phyloP scores from a whole-genome alignment of 2,888 invertebrate species.

The Acleris laterana region DNA sequence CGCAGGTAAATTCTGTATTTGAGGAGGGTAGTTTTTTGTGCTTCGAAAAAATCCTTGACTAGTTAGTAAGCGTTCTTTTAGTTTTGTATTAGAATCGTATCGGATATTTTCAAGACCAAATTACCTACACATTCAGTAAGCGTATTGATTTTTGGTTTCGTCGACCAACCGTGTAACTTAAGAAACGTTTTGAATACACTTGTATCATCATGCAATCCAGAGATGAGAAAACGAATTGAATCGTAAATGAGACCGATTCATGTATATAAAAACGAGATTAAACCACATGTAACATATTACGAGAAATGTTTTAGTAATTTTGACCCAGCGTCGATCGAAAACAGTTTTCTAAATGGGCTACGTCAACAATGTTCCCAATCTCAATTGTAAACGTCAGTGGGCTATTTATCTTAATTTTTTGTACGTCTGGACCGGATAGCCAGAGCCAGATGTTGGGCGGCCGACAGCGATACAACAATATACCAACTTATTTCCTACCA shows the following conservation, averaged over 20 bases:
- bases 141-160: background rate
- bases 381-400: slow-evolving; percentile 28
- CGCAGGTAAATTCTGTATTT: slow-evolving; percentile 53
- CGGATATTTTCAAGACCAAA: slow-evolving; percentile 4
- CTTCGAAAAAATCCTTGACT: slow-evolving; percentile 12
- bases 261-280: no score
- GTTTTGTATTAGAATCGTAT: slow-evolving; percentile 22
- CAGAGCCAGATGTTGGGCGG: slow-evolving; percentile 50
- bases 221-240: no score
- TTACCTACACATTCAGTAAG: background rate
- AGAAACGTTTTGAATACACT: no score
- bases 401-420: slow-evolving; percentile 49
- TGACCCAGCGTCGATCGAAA: background rate
- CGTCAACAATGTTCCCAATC: slow-evolving; percentile 30
- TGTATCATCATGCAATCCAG: no score
- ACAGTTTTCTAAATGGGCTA: slow-evolving; percentile 13
- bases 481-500: slow-evolving; percentile 4
- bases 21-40: slow-evolving; percentile 30
- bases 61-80: slow-evolving; percentile 11
- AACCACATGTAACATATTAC: no score
- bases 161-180: background rate
- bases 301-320: no score
- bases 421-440: slow-evolving; percentile 46
- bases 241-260: no score
- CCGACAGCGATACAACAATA: slow-evolving; percentile 19